Evolutionary conservation across 2,888 invertebrate genomes (phyloP), one percentile per base, ranked within the genome.

Genomic region (Ceraclea dissimilis): DNA sequence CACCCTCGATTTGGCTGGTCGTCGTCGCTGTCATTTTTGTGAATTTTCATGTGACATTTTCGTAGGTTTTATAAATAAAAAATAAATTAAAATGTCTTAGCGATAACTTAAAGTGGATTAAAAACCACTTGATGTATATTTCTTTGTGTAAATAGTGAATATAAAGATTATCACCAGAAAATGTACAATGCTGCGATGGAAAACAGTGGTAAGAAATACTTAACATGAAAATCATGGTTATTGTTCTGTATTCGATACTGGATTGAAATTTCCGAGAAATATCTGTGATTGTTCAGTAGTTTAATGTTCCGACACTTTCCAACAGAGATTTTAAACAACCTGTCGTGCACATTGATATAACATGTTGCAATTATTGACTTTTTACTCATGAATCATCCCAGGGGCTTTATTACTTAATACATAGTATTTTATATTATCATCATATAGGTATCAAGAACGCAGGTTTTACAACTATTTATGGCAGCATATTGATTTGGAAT

Each of bases 141-240:
- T 49, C 26, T 39, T 39, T 39, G 16, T 39, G 39, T 39, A 16
- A 6, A 39, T 39, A 39, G 39, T n/a, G 16, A 39, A 39, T 39
- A n/a, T 16, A n/a, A 39, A n/a, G 39, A 8, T 39, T 4, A 16
- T 39, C 26, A 39, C 16, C 16, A 22, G 48, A 58, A 55, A 58
- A 59, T 59, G 59, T 59, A 56, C 54, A 59, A 59, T 56, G 56
- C 56, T 39, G 52, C 59, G 20, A 49, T 56, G 39, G 59, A 59
- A 56, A 59, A 59, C 51, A 59, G 26, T 56, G 59, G 59, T 59
- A 53, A 59, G 59, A 19, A 19, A 20, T 20, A 43, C 16, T 19
- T n/a, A n/a, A n/a, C 46, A 52, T 51, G 13, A 46, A 39, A 39
- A 4, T 13, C 13, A 8, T 39, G 39, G 39, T 39, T 39, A 16